Conservation (phyloP, 2,113 vertebrate species). For the Pomatostomus ruficeps region DNA sequence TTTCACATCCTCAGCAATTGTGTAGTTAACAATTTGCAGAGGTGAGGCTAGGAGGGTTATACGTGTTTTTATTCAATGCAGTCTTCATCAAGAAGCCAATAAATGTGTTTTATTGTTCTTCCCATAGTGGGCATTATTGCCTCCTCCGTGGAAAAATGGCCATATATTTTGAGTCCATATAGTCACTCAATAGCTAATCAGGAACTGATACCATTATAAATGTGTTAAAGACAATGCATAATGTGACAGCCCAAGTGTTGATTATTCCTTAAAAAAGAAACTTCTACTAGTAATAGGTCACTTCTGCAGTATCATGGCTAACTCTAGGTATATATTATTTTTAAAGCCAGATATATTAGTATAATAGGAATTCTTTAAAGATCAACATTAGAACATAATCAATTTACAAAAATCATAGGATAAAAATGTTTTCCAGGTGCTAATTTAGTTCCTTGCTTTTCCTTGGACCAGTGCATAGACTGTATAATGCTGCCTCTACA, state of each 20-base stretch:
- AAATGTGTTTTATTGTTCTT: constrained; percentile 45
- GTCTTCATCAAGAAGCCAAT: constrained; percentile 43
- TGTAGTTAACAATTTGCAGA: not conserved
- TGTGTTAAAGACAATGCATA: constrained; percentile 1
- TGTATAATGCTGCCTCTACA: not conserved
- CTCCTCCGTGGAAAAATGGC: constrained; percentile 4
- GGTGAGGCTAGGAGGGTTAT: not conserved
- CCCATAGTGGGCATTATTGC: not conserved
- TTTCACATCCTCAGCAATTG: not conserved
- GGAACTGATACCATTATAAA: not conserved
- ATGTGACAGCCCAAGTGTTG: not conserved
- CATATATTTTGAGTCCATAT: constrained; percentile 22
- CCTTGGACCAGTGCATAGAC: not conserved
- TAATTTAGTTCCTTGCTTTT: not conserved
- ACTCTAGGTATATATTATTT: not conserved
- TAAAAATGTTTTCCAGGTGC: not conserved
- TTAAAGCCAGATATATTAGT: not conserved
- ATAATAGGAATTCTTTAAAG: not conserved
- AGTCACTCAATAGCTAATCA: constrained; percentile 42
- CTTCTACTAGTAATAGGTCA: not conserved
- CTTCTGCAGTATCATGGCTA: not conserved
- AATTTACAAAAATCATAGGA: not conserved
- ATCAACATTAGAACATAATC: not conserved
- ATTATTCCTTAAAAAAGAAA: constrained; percentile 14
- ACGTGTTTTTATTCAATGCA: constrained; percentile 18